A percentile compares a stretch with the other conserved stretches of the same genome.
Conservation (phyloP, 2,113 vertebrate genomes). For the Sapajus apella region DNA sequence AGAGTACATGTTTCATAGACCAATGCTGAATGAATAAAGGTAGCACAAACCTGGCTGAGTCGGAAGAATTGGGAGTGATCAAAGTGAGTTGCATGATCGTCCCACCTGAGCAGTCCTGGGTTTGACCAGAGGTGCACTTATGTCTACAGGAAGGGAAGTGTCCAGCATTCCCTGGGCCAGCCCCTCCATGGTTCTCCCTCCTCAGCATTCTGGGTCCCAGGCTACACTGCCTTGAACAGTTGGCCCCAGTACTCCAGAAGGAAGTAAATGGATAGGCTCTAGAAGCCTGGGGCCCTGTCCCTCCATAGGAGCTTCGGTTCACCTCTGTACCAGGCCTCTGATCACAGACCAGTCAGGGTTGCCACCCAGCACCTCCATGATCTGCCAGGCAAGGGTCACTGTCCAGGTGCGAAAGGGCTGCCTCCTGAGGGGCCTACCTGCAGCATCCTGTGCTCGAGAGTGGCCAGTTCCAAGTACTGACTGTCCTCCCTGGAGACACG, state of each 20-base stretch:
- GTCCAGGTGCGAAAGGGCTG: neutral
- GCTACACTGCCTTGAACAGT: neutral
- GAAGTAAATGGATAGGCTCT: neutral
- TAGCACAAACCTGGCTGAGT: too few relatives aligned
- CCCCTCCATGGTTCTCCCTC: neutral
- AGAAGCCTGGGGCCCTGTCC: neutral
- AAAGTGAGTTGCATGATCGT: neutral
- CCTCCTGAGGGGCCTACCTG: slow-evolving; percentile 86
- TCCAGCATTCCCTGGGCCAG: neutral
- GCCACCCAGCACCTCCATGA: neutral
- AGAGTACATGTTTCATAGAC: neutral
- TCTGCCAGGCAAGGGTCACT: neutral
- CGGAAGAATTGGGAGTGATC: rapidly evolving
- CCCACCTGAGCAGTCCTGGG: neutral
- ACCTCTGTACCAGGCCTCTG: neutral
- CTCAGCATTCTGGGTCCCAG: neutral
- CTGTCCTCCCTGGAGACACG: slow-evolving; percentile 94
- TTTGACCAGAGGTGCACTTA: neutral
- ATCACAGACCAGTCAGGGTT: neutral
- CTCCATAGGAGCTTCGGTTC: neutral
- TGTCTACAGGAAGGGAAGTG: neutral
- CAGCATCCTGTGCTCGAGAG: slow-evolving; percentile 94
- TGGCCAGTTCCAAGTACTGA: slow-evolving; percentile 95
- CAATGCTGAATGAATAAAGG: neutral
- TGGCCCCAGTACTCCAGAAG: neutral